These are phyloP conservation scores for Sinonovacula constricta DNA, from an alignment of 1,140 invertebrate genomes.

Conservation along the genomic window DNA sequence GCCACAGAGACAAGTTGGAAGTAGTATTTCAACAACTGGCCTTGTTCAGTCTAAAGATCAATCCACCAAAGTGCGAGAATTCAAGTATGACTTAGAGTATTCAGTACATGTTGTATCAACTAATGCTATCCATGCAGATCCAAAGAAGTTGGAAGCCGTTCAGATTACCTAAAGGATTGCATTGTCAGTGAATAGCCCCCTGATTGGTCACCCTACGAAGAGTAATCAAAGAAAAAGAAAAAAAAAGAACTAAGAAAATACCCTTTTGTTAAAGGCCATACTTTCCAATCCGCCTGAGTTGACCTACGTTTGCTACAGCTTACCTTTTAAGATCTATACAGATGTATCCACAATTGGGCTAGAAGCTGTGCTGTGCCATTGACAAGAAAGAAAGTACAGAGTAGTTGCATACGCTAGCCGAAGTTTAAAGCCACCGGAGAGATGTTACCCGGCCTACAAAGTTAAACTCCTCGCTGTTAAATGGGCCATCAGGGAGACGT, in stretches of 20 bases:
- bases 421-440: constrained; percentile 21
- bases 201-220: constrained; percentile 1
- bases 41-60: constrained; percentile 39
- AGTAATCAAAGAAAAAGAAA: no score
- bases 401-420: constrained; percentile 49
- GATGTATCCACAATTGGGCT: constrained; percentile 52
- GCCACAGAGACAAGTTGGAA: constrained; percentile 1
- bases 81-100: constrained; percentile 49
- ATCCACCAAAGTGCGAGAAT: constrained; percentile 37
- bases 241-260: neutral
- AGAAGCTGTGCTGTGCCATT: neutral
- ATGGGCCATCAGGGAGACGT: constrained; percentile 33
- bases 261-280: constrained; percentile 25
- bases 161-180: constrained; percentile 42
- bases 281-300: constrained; percentile 48
- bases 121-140: constrained; percentile 25
- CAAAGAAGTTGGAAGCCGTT: constrained; percentile 35
- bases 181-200: constrained; percentile 36
- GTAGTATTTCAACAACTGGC: constrained; percentile 26
- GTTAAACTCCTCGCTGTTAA: constrained; percentile 15
- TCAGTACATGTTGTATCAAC: constrained; percentile 33
- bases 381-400: constrained; percentile 24
- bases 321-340: constrained; percentile 50
- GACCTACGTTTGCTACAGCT: constrained; percentile 37
- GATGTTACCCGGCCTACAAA: neutral